Conservation (phyloP, 2,797 vertebrate genomes). For the Anas georgica region DNA sequence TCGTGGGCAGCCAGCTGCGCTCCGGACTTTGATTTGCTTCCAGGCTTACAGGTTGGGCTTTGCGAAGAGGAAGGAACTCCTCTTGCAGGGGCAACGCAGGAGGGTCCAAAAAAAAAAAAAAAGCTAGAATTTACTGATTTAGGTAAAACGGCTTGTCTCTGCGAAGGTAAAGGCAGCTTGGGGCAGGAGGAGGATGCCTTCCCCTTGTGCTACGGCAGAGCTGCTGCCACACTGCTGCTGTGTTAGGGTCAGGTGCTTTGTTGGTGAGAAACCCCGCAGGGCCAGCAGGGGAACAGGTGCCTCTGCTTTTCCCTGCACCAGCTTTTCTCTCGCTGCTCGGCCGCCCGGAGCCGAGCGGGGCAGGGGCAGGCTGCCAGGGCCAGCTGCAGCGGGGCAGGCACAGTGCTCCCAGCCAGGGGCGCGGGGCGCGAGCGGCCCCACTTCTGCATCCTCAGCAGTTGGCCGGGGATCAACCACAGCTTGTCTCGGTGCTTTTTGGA, state of each 20-base stretch:
- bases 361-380: conserved; percentile 33
- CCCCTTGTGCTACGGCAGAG: background rate
- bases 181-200: background rate
- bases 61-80: conserved; percentile 35
- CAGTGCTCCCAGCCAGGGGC: conserved; percentile 1
- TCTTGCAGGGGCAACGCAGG: background rate
- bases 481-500: conserved; percentile 54
- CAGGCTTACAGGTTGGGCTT: conserved; percentile 2
- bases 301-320: background rate
- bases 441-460: conserved; percentile 75
- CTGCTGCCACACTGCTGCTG: background rate
- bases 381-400: conserved; percentile 13
- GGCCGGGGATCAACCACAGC: conserved; percentile 34
- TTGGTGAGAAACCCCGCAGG: background rate
- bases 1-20: conserved; percentile 32
- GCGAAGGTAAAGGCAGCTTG: background rate
- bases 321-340: background rate
- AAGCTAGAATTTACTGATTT: background rate
- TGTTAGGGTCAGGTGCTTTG: conserved; percentile 30
- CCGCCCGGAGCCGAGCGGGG: background rate
- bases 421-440: background rate
- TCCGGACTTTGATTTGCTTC: conserved; percentile 48
- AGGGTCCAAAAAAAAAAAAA: background rate
- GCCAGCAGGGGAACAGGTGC: conserved; percentile 5
- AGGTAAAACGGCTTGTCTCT: background rate